A percentile compares a stretch with the other conserved stretches of the same genome.
Conservation (phyloP, 2,888 invertebrate genomes). For the Gisinianus flammeolus region DNA sequence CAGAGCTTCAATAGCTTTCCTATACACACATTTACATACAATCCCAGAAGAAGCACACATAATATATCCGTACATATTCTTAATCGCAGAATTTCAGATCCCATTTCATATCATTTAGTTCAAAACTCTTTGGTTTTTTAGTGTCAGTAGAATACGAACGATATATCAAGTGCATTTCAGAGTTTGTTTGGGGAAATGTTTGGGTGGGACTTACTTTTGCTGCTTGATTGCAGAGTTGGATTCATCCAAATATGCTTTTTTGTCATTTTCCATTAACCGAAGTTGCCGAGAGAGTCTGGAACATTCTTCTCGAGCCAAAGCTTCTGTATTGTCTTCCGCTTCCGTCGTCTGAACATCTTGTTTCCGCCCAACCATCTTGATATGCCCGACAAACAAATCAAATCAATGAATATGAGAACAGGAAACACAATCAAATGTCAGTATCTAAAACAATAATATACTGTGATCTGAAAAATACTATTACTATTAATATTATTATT, state of each 20-base stretch:
- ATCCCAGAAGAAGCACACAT: background rate
- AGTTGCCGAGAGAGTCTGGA: constrained; percentile 51
- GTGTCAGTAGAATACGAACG: no score
- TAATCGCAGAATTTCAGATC: no score
- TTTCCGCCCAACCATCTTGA: constrained; percentile 35
- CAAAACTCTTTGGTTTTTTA: no score
- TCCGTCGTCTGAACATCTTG: constrained; percentile 24
- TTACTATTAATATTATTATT: no score
- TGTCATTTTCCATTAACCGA: constrained; percentile 57
- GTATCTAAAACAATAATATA: no score
- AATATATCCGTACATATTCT: background rate
- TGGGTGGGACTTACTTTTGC: constrained; percentile 48
- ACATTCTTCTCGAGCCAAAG: constrained; percentile 53
- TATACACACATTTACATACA: constrained; percentile 7
- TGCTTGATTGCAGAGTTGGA: constrained; percentile 53
- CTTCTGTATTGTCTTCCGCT: constrained; percentile 54
- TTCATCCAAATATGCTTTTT: constrained; percentile 57
- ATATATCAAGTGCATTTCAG: no score
- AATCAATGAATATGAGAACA: no score
- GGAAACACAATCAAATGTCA: no score
- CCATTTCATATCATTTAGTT: no score
- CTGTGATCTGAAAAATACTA: no score
- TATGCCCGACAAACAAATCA: no score
- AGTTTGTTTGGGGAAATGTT: no score
- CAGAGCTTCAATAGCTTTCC: constrained; percentile 47